Base-by-base conservation (phyloP, 2,888 invertebrate genomes). In the Apodemia mormo region DNA sequence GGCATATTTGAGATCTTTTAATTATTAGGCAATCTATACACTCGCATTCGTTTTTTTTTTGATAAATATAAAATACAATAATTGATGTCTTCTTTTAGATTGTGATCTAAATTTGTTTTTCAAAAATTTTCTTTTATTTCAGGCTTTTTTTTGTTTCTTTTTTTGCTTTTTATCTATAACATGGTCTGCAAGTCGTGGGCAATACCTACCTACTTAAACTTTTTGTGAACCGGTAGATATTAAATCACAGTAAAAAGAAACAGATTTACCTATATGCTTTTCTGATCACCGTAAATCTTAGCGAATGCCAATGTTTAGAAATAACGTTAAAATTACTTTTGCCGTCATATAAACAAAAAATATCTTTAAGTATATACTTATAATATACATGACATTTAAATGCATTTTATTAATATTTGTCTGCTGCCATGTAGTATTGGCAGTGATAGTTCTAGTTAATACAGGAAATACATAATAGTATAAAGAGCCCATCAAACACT, bases 1-100 rank as follows among this genome's bases (percentile, higher is more conserved):
- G 89, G 89, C 85, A 82, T 81, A 76, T 76, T 72, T 72, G 72
- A 79, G 77, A 74, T 73, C 71, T 71, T 73, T 37, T 52, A 52
- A 68, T 29, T 69, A 70, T 77, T 78, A 76, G 45, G 69, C 69
- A 70, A 58, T 33, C 58, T 58, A 30, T 12, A 30, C 58, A 58
- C 33, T 58, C 5, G 33, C 58, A 7, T 30, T 33, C 30, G 58
- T 58, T 49, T 1, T 49, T 49, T 3, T 1, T 49, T 49, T 3
- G 49, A 43, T 10, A 1, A 10, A 43, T 43, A 43, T 43, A 7
- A 40, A 40, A 40, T 6, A 40, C 6, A 40, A 40, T 37, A 37
- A 5, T 5, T 37, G 37, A 33, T 40, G 5, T 40, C 1, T 40
- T 5, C 7, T 40, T 40, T 40, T 7, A 7, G 40, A 40, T 40